Evolutionary conservation across 2,113 vertebrate species (phyloP).

Genomic region (Brienomyrus brachyistius): DNA sequence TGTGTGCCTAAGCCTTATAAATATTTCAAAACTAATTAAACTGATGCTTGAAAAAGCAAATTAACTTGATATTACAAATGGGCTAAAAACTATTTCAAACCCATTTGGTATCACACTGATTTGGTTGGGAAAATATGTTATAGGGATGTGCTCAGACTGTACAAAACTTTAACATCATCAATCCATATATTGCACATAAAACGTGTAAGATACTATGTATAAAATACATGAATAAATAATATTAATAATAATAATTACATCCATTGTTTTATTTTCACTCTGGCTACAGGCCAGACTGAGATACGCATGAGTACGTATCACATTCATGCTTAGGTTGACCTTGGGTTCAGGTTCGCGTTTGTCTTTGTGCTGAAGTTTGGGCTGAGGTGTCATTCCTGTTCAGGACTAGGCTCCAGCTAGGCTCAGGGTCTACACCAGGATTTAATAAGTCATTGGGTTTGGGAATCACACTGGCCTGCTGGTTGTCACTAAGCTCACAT

Average conservation of each 20-base stretch:
- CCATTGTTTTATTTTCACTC: neutral
- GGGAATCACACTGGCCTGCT: neutral
- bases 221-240: too few species aligned
- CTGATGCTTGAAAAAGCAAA: neutral
- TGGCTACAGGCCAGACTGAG: neutral
- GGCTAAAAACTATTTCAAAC: neutral
- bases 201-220: neutral
- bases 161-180: neutral
- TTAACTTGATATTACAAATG: neutral
- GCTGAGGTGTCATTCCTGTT: neutral
- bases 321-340: neutral
- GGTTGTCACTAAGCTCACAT: neutral
- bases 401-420: neutral
- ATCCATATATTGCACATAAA: neutral
- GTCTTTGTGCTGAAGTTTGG: too few species aligned
- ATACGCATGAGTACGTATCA: neutral
- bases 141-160: neutral
- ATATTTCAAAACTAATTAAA: slow-evolving; percentile 7
- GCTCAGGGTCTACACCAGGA: neutral
- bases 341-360: neutral
- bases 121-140: neutral
- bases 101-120: neutral
- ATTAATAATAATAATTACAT: neutral
- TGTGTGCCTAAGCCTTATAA: neutral
- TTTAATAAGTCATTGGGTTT: neutral